Evolutionary conservation across 2,888 invertebrate species (phyloP).

Genomic region (Watsonalla cultraria): DNA sequence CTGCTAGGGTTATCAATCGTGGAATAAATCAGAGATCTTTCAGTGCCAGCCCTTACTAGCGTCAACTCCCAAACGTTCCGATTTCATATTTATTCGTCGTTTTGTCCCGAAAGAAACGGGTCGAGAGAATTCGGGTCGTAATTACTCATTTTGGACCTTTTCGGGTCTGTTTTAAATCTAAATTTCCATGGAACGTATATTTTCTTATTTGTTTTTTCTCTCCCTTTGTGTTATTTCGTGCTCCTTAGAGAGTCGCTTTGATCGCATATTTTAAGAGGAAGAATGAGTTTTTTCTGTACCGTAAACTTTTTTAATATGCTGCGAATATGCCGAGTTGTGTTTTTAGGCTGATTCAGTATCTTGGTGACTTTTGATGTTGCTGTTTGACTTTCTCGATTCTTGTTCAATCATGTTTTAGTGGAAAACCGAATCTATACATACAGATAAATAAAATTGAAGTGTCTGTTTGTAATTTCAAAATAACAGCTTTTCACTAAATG

Average conservation of each 20-base stretch:
- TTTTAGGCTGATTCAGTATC: background rate
- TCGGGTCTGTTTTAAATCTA: conserved; percentile 4
- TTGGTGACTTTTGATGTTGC: background rate
- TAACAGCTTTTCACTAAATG: too few relatives aligned
- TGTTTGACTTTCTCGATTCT: background rate
- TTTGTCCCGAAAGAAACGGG: conserved; percentile 15
- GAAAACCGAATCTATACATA: too few relatives aligned
- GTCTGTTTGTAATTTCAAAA: too few relatives aligned
- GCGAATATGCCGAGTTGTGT: background rate
- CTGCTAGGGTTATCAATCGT: background rate
- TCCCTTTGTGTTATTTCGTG: background rate
- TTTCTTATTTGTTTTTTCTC: background rate
- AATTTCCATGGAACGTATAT: background rate
- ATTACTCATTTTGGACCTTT: conserved; percentile 26
- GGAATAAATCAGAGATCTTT: background rate
- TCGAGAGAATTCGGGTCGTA: conserved; percentile 20
- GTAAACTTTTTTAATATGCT: background rate
- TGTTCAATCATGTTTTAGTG: too few relatives aligned
- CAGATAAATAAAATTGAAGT: too few relatives aligned
- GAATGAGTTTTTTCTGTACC: background rate
- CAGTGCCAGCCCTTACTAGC: background rate
- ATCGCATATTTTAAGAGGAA: background rate
- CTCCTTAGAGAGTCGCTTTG: background rate
- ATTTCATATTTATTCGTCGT: conserved; percentile 14
- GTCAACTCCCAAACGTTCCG: background rate